Evolutionary conservation across 92 coral and sea anemone genomes (phyloP).

Genomic region (Zoanthus sociatus): DNA sequence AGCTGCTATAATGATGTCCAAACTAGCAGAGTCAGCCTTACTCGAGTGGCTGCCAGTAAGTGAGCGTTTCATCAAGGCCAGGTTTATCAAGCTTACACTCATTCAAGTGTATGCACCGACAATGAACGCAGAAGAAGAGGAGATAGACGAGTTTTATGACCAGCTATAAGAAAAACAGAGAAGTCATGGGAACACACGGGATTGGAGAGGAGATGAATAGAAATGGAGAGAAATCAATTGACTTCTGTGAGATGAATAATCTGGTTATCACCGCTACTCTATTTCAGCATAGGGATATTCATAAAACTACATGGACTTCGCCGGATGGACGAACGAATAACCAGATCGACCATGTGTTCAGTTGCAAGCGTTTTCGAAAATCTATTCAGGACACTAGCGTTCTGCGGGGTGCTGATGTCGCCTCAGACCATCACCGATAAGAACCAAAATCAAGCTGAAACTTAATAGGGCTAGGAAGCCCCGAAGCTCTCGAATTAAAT

Average conservation of each 20-base stretch:
- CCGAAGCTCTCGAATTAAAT: too few species aligned
- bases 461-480: too few species aligned
- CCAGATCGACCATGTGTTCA: slow-evolving; percentile 8
- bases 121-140: too few species aligned
- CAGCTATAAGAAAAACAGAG: slow-evolving; percentile 10
- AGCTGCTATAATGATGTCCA: too few species aligned
- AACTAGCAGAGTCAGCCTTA: too few species aligned
- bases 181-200: slow-evolving; percentile 30
- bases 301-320: not conserved
- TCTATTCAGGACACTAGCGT: not conserved
- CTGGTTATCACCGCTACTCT: slow-evolving; percentile 23
- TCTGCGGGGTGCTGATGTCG: too few species aligned
- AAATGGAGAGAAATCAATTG: not conserved
- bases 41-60: too few species aligned
- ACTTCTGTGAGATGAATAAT: slow-evolving; percentile 19
- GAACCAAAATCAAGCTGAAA: too few species aligned
- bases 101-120: too few species aligned
- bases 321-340: not conserved
- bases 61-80: too few species aligned
- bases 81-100: too few species aligned
- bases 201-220: not conserved
- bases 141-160: not conserved
- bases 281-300: slow-evolving; percentile 11
- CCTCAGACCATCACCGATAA: too few species aligned
- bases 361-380: not conserved